Percentiles rank a stretch among this genome's conserved stretches.
These are phyloP conservation scores for Cercopithecus neglectus DNA, from an alignment of 2,797 vertebrate genomes.

Conservation along the genomic window DNA sequence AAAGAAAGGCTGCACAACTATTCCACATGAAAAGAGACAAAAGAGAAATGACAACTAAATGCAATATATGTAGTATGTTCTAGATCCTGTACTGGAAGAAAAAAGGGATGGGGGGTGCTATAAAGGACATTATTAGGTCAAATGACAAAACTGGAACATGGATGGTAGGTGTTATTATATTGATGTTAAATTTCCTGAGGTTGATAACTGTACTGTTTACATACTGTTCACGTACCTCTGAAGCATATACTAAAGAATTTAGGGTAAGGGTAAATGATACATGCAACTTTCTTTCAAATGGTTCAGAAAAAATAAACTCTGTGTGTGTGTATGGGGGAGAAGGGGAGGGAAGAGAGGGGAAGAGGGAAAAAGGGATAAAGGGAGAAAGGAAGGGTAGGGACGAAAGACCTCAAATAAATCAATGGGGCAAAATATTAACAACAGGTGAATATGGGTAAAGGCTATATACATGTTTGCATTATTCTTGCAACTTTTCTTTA, in stretches of 20 bases:
- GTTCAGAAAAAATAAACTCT: not conserved
- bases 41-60: slow-evolving; percentile 40
- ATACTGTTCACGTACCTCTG: not conserved
- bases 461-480: not conserved
- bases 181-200: not conserved
- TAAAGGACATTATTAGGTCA: not conserved
- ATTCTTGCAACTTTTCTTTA: not conserved
- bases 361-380: not conserved
- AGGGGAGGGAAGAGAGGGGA: not conserved
- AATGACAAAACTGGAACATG: not conserved
- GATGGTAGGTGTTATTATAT: not conserved
- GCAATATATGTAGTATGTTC: not conserved
- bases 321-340: not conserved
- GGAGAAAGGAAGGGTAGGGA: too few relatives aligned
- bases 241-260: not conserved
- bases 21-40: slow-evolving; percentile 22
- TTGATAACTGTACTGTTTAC: not conserved
- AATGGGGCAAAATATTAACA: not conserved
- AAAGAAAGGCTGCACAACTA: not conserved
- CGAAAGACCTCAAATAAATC: not conserved
- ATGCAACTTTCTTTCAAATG: not conserved
- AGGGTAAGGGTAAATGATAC: not conserved
- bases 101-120: not conserved
- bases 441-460: not conserved
- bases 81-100: not conserved